Conservation (phyloP, 1,140 invertebrate genomes). For the Palaemon carinicauda region DNA sequence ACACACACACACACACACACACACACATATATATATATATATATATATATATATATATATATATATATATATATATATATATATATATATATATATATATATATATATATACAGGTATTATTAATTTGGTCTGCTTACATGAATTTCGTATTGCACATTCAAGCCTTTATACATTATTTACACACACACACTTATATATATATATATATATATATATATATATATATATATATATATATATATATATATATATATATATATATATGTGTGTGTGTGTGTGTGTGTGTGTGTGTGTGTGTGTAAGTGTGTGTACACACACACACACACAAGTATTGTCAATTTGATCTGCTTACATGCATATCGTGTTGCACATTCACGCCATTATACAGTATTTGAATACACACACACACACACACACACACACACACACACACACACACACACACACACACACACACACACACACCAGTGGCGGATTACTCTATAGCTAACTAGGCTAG, state of each 20-base stretch:
- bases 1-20: too few species aligned
- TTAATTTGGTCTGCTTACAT: too few species aligned
- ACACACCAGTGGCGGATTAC: too few species aligned
- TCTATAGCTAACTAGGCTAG: too few species aligned
- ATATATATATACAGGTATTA: background rate
- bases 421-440: background rate
- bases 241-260: background rate
- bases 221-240: background rate
- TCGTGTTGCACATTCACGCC: too few species aligned
- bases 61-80: background rate
- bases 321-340: too few species aligned
- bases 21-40: background rate
- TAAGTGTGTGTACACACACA: background rate
- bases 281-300: background rate
- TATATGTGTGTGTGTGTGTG: background rate
- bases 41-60: background rate
- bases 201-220: background rate
- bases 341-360: too few species aligned
- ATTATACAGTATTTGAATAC: too few species aligned
- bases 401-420: background rate
- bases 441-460: background rate
- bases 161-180: background rate
- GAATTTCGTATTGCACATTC: too few species aligned
- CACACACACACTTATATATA: background rate
- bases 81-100: background rate